Base-by-base conservation (phyloP, 1,140 invertebrate genomes). In the Portunus trituberculatus region DNA sequence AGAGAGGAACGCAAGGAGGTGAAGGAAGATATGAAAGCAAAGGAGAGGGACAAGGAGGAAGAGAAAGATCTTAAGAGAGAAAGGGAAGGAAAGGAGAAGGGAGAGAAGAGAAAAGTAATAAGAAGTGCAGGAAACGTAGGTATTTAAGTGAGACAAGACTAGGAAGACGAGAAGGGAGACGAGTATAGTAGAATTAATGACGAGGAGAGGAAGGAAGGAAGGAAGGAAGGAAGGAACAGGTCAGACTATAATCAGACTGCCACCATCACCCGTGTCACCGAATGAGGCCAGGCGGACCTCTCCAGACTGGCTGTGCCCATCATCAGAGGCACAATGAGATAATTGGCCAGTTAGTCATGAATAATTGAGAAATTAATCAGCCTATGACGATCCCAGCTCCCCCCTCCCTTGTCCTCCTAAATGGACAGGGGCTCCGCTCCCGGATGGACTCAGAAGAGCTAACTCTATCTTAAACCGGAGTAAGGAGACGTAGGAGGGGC, bases 291-390 rank as follows among this genome's bases (percentile, higher is more conserved):
- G 67, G 25, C 67, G 67, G 20, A 76, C 86, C 86, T 12, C 86
- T 39, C 45, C 92, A 4, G 31, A 16, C 45, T 31, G 7, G 39
- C 31, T 45, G n/a, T 94, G 93, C 93, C 89, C 59, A 94, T 94
- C 88, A 84, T 45, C 88, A 52, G 31, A 32, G 29, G 88, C 14
- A 59, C 82, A 94, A 94, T 90, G 88, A 94, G 93, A 46, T 94
- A 94, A 94, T 94, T 94, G 89, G n/a, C 67, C 93, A 83, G 89
- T 94, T 94, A 94, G 88, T 48, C 88, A 91, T 94, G 93, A 94
- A 94, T 94, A 94, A 94, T 94, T 90, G 93, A 94, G 93, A 39
- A 91, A 94, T 94, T 94, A 94, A 94, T 91, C 93, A 91, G 93
- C 39, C 59, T 83, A 67, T 76, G 93, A 84, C 39, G 16, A 91